Evolutionary conservation across 2,797 vertebrate species (phyloP).

Genomic region (Tragelaphus oryx): DNA sequence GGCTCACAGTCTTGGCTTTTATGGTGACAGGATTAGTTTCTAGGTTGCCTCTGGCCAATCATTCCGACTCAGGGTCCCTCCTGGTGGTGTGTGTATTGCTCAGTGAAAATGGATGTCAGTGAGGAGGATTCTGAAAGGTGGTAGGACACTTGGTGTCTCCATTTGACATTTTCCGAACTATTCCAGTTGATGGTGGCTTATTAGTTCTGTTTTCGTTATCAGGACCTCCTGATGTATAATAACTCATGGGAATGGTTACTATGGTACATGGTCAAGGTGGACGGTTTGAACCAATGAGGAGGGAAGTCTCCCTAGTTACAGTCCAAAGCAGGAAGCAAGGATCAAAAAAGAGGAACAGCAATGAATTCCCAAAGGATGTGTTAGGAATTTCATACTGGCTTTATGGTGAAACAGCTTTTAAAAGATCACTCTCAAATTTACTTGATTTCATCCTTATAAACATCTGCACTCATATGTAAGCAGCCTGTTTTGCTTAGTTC

Average conservation of each 20-base stretch:
- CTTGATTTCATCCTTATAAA: background rate
- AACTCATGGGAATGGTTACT: background rate
- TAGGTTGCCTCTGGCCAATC: background rate
- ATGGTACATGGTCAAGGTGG: background rate
- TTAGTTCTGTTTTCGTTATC: background rate
- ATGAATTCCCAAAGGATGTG: rapidly evolving
- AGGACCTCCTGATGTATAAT: background rate
- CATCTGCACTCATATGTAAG: background rate
- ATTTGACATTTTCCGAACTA: background rate
- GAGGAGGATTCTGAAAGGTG: background rate
- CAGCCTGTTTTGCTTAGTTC: background rate
- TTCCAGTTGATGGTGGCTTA: background rate
- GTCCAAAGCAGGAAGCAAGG: background rate
- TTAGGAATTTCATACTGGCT: rapidly evolving
- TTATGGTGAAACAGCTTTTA: background rate
- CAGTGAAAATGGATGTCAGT: background rate
- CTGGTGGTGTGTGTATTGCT: background rate
- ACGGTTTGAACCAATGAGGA: background rate
- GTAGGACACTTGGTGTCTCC: background rate
- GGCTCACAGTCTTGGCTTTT: background rate
- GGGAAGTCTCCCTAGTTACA: background rate
- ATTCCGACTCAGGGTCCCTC: background rate
- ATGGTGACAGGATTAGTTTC: background rate
- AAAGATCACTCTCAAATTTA: background rate
- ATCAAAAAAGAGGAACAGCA: background rate